These are phyloP conservation scores for Vanessa tameamea DNA, from an alignment of 1,140 invertebrate genomes.

Conservation along the genomic window DNA sequence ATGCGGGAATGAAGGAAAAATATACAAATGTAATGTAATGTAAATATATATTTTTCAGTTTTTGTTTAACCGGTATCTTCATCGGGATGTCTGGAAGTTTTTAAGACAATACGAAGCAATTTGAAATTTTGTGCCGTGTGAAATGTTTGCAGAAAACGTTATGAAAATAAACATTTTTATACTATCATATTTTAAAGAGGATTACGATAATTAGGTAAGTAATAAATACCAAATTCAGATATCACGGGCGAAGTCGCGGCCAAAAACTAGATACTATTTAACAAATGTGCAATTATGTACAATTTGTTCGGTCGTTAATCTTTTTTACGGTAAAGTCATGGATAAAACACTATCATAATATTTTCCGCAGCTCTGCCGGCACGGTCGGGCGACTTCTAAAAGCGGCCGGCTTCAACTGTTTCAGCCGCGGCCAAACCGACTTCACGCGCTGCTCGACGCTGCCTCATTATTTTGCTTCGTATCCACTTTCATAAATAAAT, in stretches of 20 bases:
- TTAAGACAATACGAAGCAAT: too few species aligned
- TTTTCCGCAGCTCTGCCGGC: slow-evolving; percentile 12
- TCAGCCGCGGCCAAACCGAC: slow-evolving; percentile 7
- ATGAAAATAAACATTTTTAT: background rate
- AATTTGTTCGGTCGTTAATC: background rate
- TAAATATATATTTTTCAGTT: too few species aligned
- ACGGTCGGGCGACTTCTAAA: slow-evolving; percentile 22
- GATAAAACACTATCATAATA: background rate
- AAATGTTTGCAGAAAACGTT: too few species aligned
- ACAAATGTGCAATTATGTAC: slow-evolving; percentile 3
- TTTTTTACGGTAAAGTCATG: background rate
- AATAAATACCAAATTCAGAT: too few species aligned
- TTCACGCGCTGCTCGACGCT: slow-evolving; percentile 8
- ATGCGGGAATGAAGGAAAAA: too few species aligned
- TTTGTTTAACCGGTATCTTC: too few species aligned
- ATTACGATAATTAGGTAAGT: too few species aligned
- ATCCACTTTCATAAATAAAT: slow-evolving; percentile 27
- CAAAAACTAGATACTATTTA: background rate
- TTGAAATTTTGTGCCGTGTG: too few species aligned
- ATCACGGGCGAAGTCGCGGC: background rate
- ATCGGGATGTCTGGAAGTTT: too few species aligned
- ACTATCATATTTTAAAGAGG: too few species aligned
- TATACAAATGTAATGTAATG: too few species aligned
- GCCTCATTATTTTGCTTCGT: slow-evolving; percentile 35
- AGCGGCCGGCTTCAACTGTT: slow-evolving; percentile 11